Base-by-base conservation (phyloP, 2,888 invertebrate genomes). In the Omphaloscelis lunosa region DNA sequence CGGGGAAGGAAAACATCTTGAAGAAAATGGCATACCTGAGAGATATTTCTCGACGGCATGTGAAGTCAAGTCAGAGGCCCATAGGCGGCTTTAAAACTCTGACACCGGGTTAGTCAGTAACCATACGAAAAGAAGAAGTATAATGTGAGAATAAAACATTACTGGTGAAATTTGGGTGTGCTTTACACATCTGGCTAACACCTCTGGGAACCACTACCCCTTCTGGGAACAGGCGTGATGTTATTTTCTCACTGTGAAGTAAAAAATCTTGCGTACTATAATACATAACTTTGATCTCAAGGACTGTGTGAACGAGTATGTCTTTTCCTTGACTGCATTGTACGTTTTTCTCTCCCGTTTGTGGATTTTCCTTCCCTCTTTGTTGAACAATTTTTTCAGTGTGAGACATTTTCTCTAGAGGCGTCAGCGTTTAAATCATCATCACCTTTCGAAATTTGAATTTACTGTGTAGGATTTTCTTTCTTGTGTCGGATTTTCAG, bases 371-470 rank as follows among this genome's bases (percentile, higher is more conserved):
- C 7, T 53, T 71, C 39, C 3, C 17, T 12, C 41, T 53, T 27
- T 63, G 29, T 63, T 34, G 45, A 51, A 69, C 17, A 17, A 20
- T 66, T n/a, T 58, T 59, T 51, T 23, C 23, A 17, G 15, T 53
- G 48, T 51, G 58, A 61, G 67, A 63, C 8, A 45, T 65, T 81
- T 80, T 15, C 45, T 34, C 74, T 29, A 62, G 58, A 45, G 83
- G 56, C 79, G 79, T 61, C 75, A 29, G n/a, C 9, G 69, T 58
- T 79, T 68, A 63, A 70, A 67, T 83, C 62, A 58, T 77, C 61
- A 67, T 77, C n/a, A 77, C 45, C 11, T 66, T 17, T n/a, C 20
- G 17, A 12, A 51, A 75, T 63, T 48, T 61, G 59, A 65, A 61
- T 78, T 61, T 69, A 59, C 27, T 66, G n/a, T 1, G 39, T 8